Conservation (phyloP, 2,797 vertebrate species). For the Cyprinodon diabolis region DNA sequence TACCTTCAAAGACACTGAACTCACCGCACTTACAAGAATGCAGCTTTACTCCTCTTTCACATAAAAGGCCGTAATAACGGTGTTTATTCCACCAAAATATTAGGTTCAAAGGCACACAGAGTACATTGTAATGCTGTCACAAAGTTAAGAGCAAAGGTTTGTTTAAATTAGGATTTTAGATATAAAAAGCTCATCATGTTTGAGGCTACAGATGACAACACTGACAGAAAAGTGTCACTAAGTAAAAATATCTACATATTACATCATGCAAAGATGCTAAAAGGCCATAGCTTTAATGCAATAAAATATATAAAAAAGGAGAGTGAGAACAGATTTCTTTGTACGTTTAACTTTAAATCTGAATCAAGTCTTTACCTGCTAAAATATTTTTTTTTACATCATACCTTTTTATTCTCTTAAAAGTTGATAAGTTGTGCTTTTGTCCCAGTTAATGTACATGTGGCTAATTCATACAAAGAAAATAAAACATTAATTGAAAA, state of each 20-base stretch:
- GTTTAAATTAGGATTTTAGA: conserved; percentile 17
- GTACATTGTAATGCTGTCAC: conserved; percentile 34
- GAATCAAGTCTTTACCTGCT: not conserved
- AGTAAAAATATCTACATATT: conserved; percentile 5
- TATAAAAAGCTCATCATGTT: conserved; percentile 47
- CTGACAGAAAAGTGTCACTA: conserved; percentile 28
- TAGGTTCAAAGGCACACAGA: conserved; percentile 13
- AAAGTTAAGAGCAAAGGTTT: conserved; percentile 32
- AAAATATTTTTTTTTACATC: not conserved
- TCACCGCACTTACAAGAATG: conserved; percentile 1
- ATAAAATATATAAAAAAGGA: not conserved
- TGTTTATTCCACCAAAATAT: conserved; percentile 24
- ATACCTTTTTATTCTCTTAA: not conserved
- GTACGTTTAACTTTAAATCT: not conserved
- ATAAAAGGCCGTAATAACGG: conserved; percentile 8
- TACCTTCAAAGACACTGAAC: conserved; percentile 37
- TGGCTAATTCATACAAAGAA: too few relatives aligned
- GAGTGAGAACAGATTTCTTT: not conserved
- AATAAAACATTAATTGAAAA: not conserved
- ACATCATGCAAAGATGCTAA: not conserved
- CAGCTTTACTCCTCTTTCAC: conserved; percentile 16
- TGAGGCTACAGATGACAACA: conserved; percentile 38
- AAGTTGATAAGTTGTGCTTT: not conserved
- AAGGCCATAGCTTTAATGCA: not conserved
- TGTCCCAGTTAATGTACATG: not conserved